Evolutionary conservation across 2,113 vertebrate species (phyloP).

Genomic region (Cololabis saira): DNA sequence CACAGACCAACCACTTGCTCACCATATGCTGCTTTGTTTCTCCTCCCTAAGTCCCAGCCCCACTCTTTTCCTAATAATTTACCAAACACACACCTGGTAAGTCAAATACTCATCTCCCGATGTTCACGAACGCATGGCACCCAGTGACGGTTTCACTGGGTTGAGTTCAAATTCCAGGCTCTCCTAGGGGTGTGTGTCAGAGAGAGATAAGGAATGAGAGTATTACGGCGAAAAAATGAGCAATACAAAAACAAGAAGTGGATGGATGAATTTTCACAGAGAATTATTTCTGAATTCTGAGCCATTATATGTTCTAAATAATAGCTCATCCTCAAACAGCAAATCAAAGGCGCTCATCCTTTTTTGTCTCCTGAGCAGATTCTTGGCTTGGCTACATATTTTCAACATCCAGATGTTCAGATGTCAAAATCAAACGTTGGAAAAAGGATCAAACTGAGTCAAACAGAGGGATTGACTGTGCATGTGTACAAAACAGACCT

Average conservation of each 20-base stretch:
- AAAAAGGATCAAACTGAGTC: constrained; percentile 30
- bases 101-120: constrained; percentile 33
- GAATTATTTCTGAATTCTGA: constrained; percentile 27
- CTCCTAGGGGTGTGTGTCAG: constrained; percentile 38
- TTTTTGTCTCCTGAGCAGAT: constrained; percentile 46
- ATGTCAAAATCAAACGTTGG: constrained; percentile 49
- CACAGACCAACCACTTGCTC: constrained; percentile 27
- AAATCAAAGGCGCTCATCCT: constrained; percentile 43
- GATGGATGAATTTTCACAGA: constrained; percentile 29
- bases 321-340: constrained; percentile 19
- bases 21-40: constrained; percentile 53
- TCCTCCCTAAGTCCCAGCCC: constrained; percentile 34
- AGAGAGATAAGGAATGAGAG: constrained; percentile 52
- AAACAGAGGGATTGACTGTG: constrained; percentile 33
- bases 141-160: constrained; percentile 21
- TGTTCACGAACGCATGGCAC: constrained; percentile 30
- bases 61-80: constrained; percentile 33
- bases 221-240: constrained; percentile 42
- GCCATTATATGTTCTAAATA: constrained; percentile 42
- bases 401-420: constrained; percentile 36
- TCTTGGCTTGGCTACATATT: constrained; percentile 34
- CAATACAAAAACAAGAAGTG: constrained; percentile 42
- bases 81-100: constrained; percentile 42
- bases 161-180: constrained; percentile 24
- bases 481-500: background rate